These are phyloP conservation scores for Sinella curviseta DNA, from an alignment of 1,140 invertebrate genomes.

Conservation along the genomic window DNA sequence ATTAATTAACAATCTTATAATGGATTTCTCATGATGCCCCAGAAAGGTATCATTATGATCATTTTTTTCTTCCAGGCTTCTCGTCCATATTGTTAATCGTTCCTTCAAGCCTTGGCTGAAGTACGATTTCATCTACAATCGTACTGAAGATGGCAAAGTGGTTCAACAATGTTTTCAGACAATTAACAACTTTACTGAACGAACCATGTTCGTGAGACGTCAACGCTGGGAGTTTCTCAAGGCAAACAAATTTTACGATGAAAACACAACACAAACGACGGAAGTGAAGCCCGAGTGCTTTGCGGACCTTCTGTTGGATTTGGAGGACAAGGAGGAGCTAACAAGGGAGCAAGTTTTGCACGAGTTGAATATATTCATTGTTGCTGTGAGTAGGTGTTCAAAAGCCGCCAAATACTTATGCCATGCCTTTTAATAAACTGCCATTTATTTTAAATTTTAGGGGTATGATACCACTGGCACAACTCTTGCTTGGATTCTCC, in stretches of 20 bases:
- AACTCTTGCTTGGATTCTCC: neutral
- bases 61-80: neutral
- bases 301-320: neutral
- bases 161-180: neutral
- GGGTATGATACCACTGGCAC: slow-evolving; percentile 3
- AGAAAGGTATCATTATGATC: too few relatives aligned
- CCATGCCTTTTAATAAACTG: neutral
- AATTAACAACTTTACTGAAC: neutral
- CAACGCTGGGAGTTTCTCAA: neutral
- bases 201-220: neutral
- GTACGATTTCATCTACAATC: slow-evolving; percentile 2
- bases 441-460: neutral
- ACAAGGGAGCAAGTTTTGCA: neutral
- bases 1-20: neutral
- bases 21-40: too few relatives aligned
- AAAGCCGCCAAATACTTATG: neutral
- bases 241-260: neutral
- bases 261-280: neutral
- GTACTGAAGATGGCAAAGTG: neutral
- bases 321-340: neutral
- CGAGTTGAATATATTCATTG: slow-evolving; percentile 1
- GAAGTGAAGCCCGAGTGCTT: neutral
- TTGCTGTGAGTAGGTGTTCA: neutral
- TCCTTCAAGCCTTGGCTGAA: slow-evolving; percentile 2
- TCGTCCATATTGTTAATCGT: neutral